A percentile compares a stretch with the other conserved stretches of the same genome.
phyloP scores from a whole-genome alignment of 1,140 invertebrate species.

The Diploscapter pachys region DNA sequence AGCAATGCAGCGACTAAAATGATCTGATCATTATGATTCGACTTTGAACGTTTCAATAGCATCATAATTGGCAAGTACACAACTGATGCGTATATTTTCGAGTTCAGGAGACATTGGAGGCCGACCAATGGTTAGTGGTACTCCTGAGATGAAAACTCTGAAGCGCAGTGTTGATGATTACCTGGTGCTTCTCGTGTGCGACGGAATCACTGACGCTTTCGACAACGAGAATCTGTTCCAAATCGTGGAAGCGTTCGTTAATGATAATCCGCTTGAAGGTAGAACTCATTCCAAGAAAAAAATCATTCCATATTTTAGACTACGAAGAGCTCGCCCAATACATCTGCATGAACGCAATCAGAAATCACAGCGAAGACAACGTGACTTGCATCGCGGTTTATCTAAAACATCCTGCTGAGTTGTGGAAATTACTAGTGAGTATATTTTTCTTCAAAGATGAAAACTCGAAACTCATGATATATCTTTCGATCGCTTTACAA shows the following conservation, averaged over 20 bases:
- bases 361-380: slow-evolving; percentile 11
- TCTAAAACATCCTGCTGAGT: too few relatives aligned
- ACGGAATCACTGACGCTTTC: slow-evolving; percentile 18
- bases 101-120: slow-evolving; percentile 1
- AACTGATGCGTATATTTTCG: not conserved
- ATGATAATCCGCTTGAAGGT: slow-evolving; percentile 8
- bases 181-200: slow-evolving; percentile 13
- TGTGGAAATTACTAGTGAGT: too few relatives aligned
- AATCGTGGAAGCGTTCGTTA: slow-evolving; percentile 1
- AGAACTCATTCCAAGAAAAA: not conserved
- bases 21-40: not conserved
- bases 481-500: too few relatives aligned
- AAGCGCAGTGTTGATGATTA: not conserved
- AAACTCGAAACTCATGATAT: too few relatives aligned
- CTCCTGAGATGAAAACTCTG: not conserved
- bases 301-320: not conserved
- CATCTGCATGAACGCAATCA: slow-evolving; percentile 4
- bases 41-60: not conserved
- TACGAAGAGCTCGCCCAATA: slow-evolving; percentile 5
- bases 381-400: not conserved
- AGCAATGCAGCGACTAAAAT: not conserved
- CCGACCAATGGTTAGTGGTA: slow-evolving; percentile 13
- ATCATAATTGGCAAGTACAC: not conserved
- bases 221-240: slow-evolving; percentile 8
- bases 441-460: too few relatives aligned